Evolutionary conservation across 1,140 invertebrate genomes (phyloP), one percentile per base, ranked within the genome.

Genomic region (Hylaeus anthracinus): DNA sequence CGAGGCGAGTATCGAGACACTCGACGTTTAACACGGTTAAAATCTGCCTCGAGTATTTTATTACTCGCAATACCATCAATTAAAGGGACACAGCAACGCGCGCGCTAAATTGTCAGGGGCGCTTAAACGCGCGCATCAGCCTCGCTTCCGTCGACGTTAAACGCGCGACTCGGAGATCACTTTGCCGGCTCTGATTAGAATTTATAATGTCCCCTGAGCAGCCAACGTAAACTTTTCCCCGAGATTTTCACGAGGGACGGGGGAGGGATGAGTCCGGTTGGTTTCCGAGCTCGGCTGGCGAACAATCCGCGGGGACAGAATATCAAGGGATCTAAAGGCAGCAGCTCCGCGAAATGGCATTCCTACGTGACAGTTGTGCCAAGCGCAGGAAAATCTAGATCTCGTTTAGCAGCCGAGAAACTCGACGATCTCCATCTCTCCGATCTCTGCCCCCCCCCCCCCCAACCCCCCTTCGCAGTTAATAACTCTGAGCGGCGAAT

Each of bases 401-500:
- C 84, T 83, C 84, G 85, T 86, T 82, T 72, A 85, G 67, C 69
- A 70, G 72, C 76, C 75, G 69, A 83, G 85, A 86, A 86, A 82
- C 76, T 56, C 80, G 69, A 66, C 84, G 41, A 83, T 83, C 81
- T 80, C 69, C 73, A 53, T 72, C 53, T 71, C 39, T 63, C 76
- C 41, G 67, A 39, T 55, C 74, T 45, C 69, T 39, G 14, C n/a
- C 60, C 45, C 53, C 65, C 74, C 53, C 58, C 45, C 45, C 48
- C 45, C 12, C 48, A 45, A 56, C 8, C 65, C 43, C 51, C 14
- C 55, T 12, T 6, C 26, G 69, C 72, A 53, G 85, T 84, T 87
- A 87, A 87, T 87, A 87, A 87, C 85, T 84, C 80, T 73, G 72
- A 79, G 84, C 72, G 83, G 83, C 66, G 81, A 48, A 79, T 79